Evolutionary conservation across 2,797 vertebrate species (phyloP), one percentile per base, ranked within the genome.

Genomic region (Coluber constrictor): DNA sequence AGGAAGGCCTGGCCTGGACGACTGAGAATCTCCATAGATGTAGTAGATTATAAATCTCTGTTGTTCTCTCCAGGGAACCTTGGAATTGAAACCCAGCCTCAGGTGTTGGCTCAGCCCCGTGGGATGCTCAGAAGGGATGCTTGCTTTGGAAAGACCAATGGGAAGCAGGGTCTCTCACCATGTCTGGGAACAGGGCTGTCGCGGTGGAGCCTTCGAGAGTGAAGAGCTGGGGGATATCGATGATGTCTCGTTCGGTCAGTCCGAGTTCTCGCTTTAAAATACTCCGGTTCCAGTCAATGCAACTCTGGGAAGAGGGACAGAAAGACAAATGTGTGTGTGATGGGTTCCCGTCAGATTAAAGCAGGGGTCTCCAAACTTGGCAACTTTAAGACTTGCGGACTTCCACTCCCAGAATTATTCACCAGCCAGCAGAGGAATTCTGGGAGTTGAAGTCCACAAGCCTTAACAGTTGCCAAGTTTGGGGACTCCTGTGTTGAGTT

Each of bases 231-330:
- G 99, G 99, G 93, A 99, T 94, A 95, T 99, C 99, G 0, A 99
- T 97, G 86, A 99, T 99, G 97, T 99, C 99, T 0, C 94, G 96
- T 2, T 99, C 98, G 0, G 95, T 97, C 94, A 99, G 97, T 27
- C 98, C 99, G 94, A 99, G 97, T 95, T 99, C 98, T 93, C 94
- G 97, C 98, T 99, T 99, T 92, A 99, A 97, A 10, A 99, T 97
- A 9, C 98, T 97, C 0, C 99, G 98, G 97, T 99, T 99, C 99
- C 99, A 99, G 97, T 99, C 98, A 0, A 99, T 98, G 96, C 99
- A 99, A 95, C 94, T 97, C 99, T 99, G 95, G 0, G 3, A 66
- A 0, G 3, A 89, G 79, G 15, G 79, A 5, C 0, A 5, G 92
- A 56, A 86, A 9, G 10, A 9, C 1, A 9, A 15, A 3, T 3